Evolutionary conservation across 1,140 invertebrate species (phyloP).

Genomic region (Heliothis subflexa): DNA sequence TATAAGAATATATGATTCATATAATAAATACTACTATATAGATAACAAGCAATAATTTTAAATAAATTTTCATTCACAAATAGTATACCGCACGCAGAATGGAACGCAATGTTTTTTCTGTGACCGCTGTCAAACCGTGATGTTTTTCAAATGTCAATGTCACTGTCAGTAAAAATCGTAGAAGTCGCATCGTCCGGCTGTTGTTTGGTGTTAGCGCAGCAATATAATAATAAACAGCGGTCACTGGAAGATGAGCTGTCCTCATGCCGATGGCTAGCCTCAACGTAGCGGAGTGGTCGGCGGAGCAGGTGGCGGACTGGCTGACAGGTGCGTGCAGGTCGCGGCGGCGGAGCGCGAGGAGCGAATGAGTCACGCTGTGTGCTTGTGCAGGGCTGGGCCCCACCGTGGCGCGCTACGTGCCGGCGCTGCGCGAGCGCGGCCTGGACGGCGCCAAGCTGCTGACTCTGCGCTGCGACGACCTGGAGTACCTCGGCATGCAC

Average conservation of each 20-base stretch:
- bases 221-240: conserved; percentile 52
- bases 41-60: too few species aligned
- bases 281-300: conserved; percentile 96
- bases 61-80: neutral
- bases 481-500: conserved; percentile 93
- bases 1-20: too few species aligned
- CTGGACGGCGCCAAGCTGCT: conserved; percentile 94
- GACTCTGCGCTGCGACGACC: conserved; percentile 93
- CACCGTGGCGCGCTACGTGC: conserved; percentile 92
- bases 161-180: conserved; percentile 19
- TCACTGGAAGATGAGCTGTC: conserved; percentile 55
- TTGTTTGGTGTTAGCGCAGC: conserved; percentile 29
- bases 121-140: neutral
- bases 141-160: neutral
- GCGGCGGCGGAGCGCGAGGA: conserved; percentile 42
- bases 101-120: neutral
- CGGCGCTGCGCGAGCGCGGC: conserved; percentile 92
- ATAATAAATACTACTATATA: too few species aligned
- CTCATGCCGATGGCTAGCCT: conserved; percentile 91
- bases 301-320: conserved; percentile 97
- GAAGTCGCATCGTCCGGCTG: conserved; percentile 33
- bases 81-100: neutral
- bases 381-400: conserved; percentile 91
- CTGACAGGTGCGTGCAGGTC: conserved; percentile 89
- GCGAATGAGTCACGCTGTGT: conserved; percentile 66